Conservation (phyloP, 2,888 invertebrate genomes). For the Camponotus fellah region DNA sequence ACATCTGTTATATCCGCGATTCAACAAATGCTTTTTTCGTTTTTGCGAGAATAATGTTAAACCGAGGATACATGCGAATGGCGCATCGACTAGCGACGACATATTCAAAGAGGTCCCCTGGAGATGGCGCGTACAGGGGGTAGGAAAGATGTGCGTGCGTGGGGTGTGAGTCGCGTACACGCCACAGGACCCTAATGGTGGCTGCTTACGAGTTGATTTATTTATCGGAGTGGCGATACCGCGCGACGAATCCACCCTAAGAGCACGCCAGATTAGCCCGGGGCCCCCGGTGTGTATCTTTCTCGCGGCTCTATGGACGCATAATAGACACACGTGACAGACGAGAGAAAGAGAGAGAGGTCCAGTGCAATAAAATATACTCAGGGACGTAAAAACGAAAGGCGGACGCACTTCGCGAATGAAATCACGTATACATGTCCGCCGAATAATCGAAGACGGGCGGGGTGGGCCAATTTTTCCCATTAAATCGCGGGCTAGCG, state of each 20-base stretch:
- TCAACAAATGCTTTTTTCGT: slow-evolving; percentile 1
- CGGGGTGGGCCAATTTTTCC: not conserved
- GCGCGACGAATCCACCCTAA: slow-evolving; percentile 84
- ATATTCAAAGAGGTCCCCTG: slow-evolving; percentile 20
- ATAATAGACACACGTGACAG: slow-evolving; percentile 76
- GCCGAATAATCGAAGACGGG: not conserved
- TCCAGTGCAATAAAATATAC: not conserved
- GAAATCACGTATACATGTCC: slow-evolving; percentile 3
- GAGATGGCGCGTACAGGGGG: not conserved
- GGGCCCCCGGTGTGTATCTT: slow-evolving; percentile 72
- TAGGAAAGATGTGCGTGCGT: slow-evolving; percentile 42
- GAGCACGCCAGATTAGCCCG: slow-evolving; percentile 75
- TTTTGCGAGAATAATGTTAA: slow-evolving; percentile 44
- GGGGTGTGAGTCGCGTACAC: slow-evolving; percentile 75
- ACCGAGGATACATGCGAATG: slow-evolving; percentile 18
- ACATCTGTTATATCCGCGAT: slow-evolving; percentile 29
- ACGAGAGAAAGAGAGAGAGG: slow-evolving; percentile 56
- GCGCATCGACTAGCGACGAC: slow-evolving; percentile 9
- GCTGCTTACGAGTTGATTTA: slow-evolving; percentile 85
- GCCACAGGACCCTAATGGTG: slow-evolving; percentile 81
- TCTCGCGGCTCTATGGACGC: slow-evolving; percentile 77
- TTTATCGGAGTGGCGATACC: slow-evolving; percentile 84
- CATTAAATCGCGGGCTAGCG: not conserved
- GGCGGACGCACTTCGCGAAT: not conserved
- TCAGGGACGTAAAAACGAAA: not conserved